Percentiles rank a stretch among this genome's conserved stretches.
Conservation (phyloP, 2,113 vertebrate species). For the Sebastes fasciatus region DNA sequence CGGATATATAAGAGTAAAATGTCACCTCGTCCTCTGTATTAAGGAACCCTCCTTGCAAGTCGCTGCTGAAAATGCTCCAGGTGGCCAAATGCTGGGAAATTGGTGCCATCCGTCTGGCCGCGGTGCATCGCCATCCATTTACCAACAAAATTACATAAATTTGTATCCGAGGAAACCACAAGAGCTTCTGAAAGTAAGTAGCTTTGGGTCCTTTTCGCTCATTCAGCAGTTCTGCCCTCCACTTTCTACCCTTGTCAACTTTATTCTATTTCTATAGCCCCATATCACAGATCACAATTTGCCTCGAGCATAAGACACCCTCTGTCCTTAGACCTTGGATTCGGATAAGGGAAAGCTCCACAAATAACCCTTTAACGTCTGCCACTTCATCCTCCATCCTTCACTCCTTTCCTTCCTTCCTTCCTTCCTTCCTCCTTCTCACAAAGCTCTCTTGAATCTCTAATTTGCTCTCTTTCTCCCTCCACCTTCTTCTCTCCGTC, state of each 20-base stretch:
- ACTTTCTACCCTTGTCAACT: not conserved
- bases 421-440: not conserved
- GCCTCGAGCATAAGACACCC: not conserved
- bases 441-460: not conserved
- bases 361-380: too few species aligned
- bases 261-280: not conserved
- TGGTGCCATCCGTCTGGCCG: slow-evolving; percentile 40
- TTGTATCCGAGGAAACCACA: not conserved
- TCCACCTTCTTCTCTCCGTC: not conserved
- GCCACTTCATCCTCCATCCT: too few species aligned
- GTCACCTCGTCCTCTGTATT: slow-evolving; percentile 16
- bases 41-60: slow-evolving; percentile 13
- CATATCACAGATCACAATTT: not conserved
- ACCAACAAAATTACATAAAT: slow-evolving; percentile 33
- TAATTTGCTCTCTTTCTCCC: not conserved
- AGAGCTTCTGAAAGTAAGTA: not conserved
- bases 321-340: not conserved
- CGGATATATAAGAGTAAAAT: slow-evolving; percentile 18
- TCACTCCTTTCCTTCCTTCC: not conserved
- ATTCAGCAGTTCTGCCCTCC: not conserved
- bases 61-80: slow-evolving; percentile 15
- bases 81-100: slow-evolving; percentile 31
- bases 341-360: not conserved
- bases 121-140: slow-evolving; percentile 13
- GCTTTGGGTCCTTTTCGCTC: not conserved